These are phyloP conservation scores for Drosophila sechellia DNA, from an alignment of 1,140 invertebrate species.

Conservation along the genomic window DNA sequence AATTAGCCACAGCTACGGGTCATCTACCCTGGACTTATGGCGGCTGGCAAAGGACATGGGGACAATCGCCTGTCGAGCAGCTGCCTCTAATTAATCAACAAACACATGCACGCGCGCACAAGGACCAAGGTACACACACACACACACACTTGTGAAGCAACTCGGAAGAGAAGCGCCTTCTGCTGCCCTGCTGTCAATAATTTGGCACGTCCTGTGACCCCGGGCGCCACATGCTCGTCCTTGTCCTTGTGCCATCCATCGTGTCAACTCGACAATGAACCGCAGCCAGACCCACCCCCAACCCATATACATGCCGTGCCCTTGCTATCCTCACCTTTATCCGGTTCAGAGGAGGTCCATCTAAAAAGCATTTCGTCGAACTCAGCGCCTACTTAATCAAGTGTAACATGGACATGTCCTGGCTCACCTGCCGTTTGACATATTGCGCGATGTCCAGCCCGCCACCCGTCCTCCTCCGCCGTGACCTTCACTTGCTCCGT, in stretches of 20 bases:
- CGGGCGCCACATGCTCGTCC: not conserved
- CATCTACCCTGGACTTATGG: slow-evolving; percentile 50
- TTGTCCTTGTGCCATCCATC: not conserved
- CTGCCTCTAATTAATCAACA: slow-evolving; percentile 76
- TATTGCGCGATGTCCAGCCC: slow-evolving; percentile 34
- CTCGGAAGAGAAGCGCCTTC: slow-evolving; percentile 9
- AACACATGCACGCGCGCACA: slow-evolving; percentile 29
- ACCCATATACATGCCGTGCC: too few relatives aligned
- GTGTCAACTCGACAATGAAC: slow-evolving; percentile 42
- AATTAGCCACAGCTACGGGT: slow-evolving; percentile 49
- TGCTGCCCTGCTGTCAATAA: slow-evolving; percentile 75
- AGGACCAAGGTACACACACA: slow-evolving; percentile 14
- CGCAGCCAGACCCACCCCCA: slow-evolving; percentile 1
- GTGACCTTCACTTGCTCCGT: not conserved
- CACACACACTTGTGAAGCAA: slow-evolving; percentile 14
- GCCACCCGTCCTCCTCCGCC: not conserved
- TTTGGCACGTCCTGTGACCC: slow-evolving; percentile 72
- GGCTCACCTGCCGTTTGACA: slow-evolving; percentile 67
- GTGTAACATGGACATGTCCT: slow-evolving; percentile 73
- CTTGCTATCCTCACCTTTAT: slow-evolving; percentile 20
- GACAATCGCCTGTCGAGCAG: slow-evolving; percentile 19
- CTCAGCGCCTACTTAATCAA: slow-evolving; percentile 81
- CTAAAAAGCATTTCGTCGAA: slow-evolving; percentile 80
- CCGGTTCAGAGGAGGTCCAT: slow-evolving; percentile 42
- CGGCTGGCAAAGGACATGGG: slow-evolving; percentile 18